phyloP scores from a whole-genome alignment of 2,797 vertebrate species.

The Morus bassanus region DNA sequence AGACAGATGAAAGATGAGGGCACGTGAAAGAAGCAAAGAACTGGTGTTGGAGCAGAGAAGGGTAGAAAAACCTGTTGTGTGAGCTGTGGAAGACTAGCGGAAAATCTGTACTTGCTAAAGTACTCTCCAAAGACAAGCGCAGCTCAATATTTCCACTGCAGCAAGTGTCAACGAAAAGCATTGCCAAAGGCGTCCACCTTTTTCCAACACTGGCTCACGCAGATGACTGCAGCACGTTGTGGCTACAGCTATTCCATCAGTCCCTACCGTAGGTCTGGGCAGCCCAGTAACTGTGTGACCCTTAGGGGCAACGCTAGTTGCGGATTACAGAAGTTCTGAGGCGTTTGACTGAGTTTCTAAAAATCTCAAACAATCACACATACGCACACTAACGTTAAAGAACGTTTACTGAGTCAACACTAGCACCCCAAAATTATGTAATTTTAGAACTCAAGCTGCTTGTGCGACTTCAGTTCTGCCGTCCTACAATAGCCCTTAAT shows the following conservation, averaged over 20 bases:
- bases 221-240: fast-evolving
- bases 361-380: neutral
- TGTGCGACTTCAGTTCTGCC: neutral
- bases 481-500: neutral
- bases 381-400: fast-evolving
- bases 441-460: neutral
- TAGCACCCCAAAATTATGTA: fast-evolving
- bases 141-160: neutral
- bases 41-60: neutral
- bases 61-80: fast-evolving
- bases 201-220: fast-evolving
- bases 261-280: fast-evolving
- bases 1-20: neutral
- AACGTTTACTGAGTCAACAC: neutral
- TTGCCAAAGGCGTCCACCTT: neutral
- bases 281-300: fast-evolving
- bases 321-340: neutral
- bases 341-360: fast-evolving
- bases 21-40: neutral
- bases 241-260: neutral
- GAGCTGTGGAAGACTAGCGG: neutral
- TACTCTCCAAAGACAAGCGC: neutral
- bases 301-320: fast-evolving
- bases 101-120: neutral
- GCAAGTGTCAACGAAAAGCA: fast-evolving